Evolutionary conservation across 2,113 vertebrate species (phyloP), one percentile per base, ranked within the genome.

Genomic region (Chrysemys picta): DNA sequence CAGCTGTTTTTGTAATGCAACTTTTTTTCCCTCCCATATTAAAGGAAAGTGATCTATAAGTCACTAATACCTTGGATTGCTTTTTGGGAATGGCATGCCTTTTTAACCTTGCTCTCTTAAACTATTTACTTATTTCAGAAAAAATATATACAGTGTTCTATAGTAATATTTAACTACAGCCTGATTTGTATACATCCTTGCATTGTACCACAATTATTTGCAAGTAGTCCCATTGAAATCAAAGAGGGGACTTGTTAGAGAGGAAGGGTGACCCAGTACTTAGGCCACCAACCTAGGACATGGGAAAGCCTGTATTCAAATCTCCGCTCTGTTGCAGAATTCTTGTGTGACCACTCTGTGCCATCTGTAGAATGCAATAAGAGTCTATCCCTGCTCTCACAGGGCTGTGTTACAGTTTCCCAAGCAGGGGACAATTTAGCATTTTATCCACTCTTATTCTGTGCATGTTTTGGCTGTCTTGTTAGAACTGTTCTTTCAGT

Each of bases 1-100:
- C 92, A 95, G 93, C 93, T 97, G 91, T 87, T 91, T 92, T 82
- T 80, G 45, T 86, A 49, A 84, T 16, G 25, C 62, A 90, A 62
- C 57, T 92, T 87, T 47, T 3, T 27, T 89, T 31, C 5, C 13
- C 84, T 57, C 84, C 45, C 59, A 78, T 91, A 83, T 88, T 80
- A 88, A 82, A 94, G 82, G 69, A 94, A 80, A 72, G 89, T 80
- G 80, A 89, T 80, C 57, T 82, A 38, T 78, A 85, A 94, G 88
- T 94, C 86, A 91, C 47, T 82, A 78, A 62, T 84, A 89, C 72
- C 76, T 95, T 92, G 42, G 76, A 47, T 93, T 84, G 90, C 59
- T 89, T 97, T 88, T 90, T 95, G 85, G 80, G 88, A 92, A 91
- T 62, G 16, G 12, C 80, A 49, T 21, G 25, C 87, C 45, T 96